Base-by-base conservation (phyloP, 2,797 vertebrate species). In the Sylvia borin region DNA sequence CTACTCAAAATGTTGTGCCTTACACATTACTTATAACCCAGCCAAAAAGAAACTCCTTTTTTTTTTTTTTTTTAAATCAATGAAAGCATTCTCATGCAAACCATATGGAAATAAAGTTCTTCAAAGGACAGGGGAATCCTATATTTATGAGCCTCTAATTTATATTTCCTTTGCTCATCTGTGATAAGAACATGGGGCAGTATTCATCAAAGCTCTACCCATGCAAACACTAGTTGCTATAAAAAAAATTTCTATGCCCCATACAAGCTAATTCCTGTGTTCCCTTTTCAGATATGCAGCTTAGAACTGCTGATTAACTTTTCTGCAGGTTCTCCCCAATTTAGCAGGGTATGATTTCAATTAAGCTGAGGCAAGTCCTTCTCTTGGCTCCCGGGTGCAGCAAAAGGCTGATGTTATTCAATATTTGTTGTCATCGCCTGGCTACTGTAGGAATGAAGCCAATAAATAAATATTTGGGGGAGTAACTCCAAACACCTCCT, bases 131-230 rank as follows among this genome's bases (percentile, higher is more conserved):
- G 3, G 15, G 68, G 82, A 87, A 86, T 90, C 91, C 89, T 77
- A 0, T 64, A 95, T 94, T 96, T 95, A 96, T 82, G 91, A 94
- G 84, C 68, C 55, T 74, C 85, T 92, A 93, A 95, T 96, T 94
- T 93, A 90, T 78, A 85, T 80, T 92, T 95, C 70, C 77, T 92
- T 95, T 86, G 78, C 95, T 97, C 87, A 32, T 92, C 48, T 68
- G 50, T 78, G 92, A 77, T 61, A 88, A 88, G 90, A 92, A 88
- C 67, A 84, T 7, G 32, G 64, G 38, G 58, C 27, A 65, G 62
- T 50, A 89, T 74, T 94, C 88, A 95, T 86, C 85, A 95, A 92
- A 97, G 89, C 66, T 55, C 36, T 55, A 64, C 54, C 48, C 61
- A 48, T 84, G 88, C 85, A 57, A 83, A 81, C 80, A 88, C 34